Conservation (phyloP, 2,888 invertebrate species). For the Cacoxenus indagator region DNA sequence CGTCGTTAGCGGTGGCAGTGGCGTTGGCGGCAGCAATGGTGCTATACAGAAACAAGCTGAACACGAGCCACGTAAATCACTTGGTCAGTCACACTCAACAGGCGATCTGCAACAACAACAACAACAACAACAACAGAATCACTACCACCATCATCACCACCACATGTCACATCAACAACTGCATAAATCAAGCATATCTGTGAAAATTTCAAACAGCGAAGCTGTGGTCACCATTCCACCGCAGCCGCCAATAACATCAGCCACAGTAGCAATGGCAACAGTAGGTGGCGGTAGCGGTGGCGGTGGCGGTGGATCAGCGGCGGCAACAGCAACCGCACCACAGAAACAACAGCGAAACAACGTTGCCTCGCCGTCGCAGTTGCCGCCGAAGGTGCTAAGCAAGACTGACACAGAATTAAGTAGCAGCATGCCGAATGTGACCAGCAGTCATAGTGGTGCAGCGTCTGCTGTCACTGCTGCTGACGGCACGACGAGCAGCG, state of each 20-base stretch:
- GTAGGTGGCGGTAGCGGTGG: conserved; percentile 1
- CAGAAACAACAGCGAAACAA: background rate
- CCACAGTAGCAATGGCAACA: conserved; percentile 15
- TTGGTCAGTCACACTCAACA: conserved; percentile 51
- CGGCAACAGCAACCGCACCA: conserved; percentile 1
- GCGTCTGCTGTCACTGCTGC: background rate
- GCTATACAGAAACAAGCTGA: background rate
- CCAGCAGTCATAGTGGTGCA: conserved; percentile 21
- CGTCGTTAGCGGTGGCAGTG: background rate
- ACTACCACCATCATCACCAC: conserved; percentile 24
- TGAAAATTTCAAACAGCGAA: conserved; percentile 64
- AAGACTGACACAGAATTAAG: conserved; percentile 44
- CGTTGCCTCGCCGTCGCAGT: conserved; percentile 29
- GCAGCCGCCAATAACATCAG: conserved; percentile 47
- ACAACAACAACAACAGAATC: conserved; percentile 21
- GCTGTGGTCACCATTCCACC: conserved; percentile 53
- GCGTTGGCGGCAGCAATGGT: background rate
- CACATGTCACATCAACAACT: conserved; percentile 40
- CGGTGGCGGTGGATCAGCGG: conserved; percentile 1
- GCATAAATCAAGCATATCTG: conserved; percentile 66
- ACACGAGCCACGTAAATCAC: conserved; percentile 19
- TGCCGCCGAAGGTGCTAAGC: conserved; percentile 38
- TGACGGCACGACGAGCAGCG: conserved; percentile 25
- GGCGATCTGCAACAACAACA: conserved; percentile 50
- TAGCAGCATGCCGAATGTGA: conserved; percentile 51